Evolutionary conservation across 64 coral and sea anemone species (phyloP).

Genomic region (Dendronephthya gigantea): DNA sequence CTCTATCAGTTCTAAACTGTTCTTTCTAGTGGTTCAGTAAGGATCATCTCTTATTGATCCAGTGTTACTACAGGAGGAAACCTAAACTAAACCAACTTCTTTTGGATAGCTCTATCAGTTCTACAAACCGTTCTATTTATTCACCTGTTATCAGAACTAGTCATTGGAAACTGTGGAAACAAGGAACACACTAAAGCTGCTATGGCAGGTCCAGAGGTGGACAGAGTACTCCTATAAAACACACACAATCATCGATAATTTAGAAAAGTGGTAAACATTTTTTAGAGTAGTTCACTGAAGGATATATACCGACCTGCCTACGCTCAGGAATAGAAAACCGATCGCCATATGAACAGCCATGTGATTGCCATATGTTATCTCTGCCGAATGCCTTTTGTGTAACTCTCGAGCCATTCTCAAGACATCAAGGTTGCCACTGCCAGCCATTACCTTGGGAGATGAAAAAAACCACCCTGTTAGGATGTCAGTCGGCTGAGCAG

Average conservation of each 20-base stretch:
- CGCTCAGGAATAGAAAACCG: slow-evolving; percentile 70
- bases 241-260: not conserved
- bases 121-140: too few relatives aligned
- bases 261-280: too few relatives aligned
- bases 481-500: too few relatives aligned
- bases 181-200: slow-evolving; percentile 85
- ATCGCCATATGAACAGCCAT: slow-evolving; percentile 95
- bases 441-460: slow-evolving; percentile 77
- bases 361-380: slow-evolving; percentile 93
- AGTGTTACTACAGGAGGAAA: too few relatives aligned
- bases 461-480: not conserved
- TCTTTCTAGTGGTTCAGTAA: too few relatives aligned
- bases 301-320: slow-evolving; percentile 48
- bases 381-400: slow-evolving; percentile 60
- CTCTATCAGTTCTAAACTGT: too few relatives aligned
- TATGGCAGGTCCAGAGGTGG: slow-evolving; percentile 65
- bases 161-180: slow-evolving; percentile 81
- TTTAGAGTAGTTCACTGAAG: too few relatives aligned
- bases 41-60: too few relatives aligned
- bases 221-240: slow-evolving; percentile 57
- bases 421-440: slow-evolving; percentile 84
- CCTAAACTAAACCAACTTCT: too few relatives aligned
- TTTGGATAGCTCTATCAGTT: too few relatives aligned
- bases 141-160: slow-evolving; percentile 95
- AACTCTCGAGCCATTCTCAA: slow-evolving; percentile 74